Conservation (phyloP, 1,140 invertebrate species). For the Papilio polytes region DNA sequence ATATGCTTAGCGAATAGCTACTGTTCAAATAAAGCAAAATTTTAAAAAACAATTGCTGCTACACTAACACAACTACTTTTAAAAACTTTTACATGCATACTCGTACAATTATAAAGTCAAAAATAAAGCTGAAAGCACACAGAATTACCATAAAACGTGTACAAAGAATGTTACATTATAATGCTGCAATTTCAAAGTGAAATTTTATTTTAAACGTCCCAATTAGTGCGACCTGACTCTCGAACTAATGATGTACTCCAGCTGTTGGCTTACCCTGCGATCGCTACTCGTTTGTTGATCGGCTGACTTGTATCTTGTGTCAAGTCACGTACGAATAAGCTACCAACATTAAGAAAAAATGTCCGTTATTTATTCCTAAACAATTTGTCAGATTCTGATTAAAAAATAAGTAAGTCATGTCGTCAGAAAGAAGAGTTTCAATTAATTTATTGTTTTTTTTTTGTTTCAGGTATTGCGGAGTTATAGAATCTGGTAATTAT, state of each 20-base stretch:
- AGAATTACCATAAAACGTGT: neutral
- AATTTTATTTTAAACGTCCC: slow-evolving; percentile 9
- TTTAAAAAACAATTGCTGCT: neutral
- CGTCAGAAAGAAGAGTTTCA: too few species aligned
- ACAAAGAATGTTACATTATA: slow-evolving; percentile 1
- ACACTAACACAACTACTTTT: neutral
- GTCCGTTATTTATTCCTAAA: neutral
- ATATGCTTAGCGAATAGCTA: neutral
- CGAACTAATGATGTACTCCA: slow-evolving; percentile 21
- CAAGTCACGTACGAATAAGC: neutral
- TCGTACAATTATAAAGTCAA: neutral
- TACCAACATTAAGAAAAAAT: neutral
- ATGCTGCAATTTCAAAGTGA: neutral
- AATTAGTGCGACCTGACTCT: slow-evolving; percentile 11
- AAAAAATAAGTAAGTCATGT: too few species aligned
- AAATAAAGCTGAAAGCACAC: neutral
- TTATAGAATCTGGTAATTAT: neutral
- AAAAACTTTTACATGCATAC: neutral
- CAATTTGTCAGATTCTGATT: too few species aligned
- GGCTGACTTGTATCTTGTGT: neutral
- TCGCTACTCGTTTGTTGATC: neutral
- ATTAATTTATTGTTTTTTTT: neutral
- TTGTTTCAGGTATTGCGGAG: neutral
- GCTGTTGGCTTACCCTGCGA: neutral
- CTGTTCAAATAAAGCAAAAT: neutral